Evolutionary conservation across 1,140 invertebrate genomes (phyloP), one percentile per base, ranked within the genome.

Genomic region (Proctacanthus coquilletti): DNA sequence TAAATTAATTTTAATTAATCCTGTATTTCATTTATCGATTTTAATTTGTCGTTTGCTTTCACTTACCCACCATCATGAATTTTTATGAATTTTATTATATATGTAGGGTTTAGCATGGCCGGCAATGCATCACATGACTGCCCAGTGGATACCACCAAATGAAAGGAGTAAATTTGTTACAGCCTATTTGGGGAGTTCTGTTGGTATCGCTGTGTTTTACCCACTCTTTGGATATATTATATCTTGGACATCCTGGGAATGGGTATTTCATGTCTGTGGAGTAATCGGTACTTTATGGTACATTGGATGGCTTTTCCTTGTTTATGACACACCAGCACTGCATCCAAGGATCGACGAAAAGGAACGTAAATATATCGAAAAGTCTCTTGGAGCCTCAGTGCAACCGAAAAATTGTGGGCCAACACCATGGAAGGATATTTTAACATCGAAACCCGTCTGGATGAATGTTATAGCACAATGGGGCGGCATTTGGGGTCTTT

Each of bases 401-500:
- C 11, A 62, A 60, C 34, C 53, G 53, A 42, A 53, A 64, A 58
- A 49, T 17, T 20, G 35, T 5, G 51, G 61, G 2, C 55, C 65
- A 2, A 69, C 75, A 13, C 85, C 86, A 1, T 89, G 85, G 84
- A 62, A 52, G 18, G 43, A 60, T 2, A 83, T 93, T 34, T 45
- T 84, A 1, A 75, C 66, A 1, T 86, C 84, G 1, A 41, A 63
- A 2, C 75, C 84, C 0, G 68, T 92, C 2, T 88, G 81, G 81
- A 72, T 84, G 18, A 74, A 80, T 35, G 68, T 80, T 31, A 49
- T 78, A 1, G 72, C 76, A 1, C 81, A 93, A 52, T 80, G 80
- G 66, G 79, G 83, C 9, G 72, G 75, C 31, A 74, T 83, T 46
- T 94, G 85, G 84, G 82, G 82, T 2, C 72, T 87, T 21, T 82